A percentile compares a stretch with the other conserved stretches of the same genome.
These are phyloP conservation scores for Lottia gigantea DNA, from an alignment of 2,888 invertebrate species.

Conservation along the genomic window DNA sequence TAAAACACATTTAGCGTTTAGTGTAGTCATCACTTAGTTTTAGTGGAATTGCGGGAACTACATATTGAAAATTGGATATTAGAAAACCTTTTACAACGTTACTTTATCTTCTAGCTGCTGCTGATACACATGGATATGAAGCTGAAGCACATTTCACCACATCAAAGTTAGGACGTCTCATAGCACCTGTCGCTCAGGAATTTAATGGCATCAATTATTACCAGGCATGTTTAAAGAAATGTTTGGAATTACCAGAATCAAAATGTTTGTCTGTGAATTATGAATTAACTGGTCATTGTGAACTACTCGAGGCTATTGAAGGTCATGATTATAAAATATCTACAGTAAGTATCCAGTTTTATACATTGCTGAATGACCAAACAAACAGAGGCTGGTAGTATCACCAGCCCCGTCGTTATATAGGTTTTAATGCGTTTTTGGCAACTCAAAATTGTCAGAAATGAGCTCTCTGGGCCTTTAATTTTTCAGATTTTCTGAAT, in stretches of 20 bases:
- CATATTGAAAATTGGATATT: too few species aligned
- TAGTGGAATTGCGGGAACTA: too few species aligned
- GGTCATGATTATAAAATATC: conserved; percentile 34
- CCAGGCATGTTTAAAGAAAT: conserved; percentile 39
- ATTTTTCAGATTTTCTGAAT: too few species aligned
- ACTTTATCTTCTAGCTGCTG: conserved; percentile 13
- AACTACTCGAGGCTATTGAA: conserved; percentile 44
- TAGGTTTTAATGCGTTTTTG: too few species aligned
- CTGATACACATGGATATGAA: conserved; percentile 16
- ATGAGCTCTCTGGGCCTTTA: too few species aligned
- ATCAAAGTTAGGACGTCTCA: conserved; percentile 34
- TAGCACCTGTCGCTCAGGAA: conserved; percentile 21
- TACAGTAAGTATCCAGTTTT: conserved; percentile 16
- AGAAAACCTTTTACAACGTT: neutral
- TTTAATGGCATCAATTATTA: conserved; percentile 22
- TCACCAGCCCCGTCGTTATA: too few species aligned
- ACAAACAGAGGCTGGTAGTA: too few species aligned
- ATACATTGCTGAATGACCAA: neutral
- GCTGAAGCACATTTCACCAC: conserved; percentile 33
- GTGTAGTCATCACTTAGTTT: too few species aligned
- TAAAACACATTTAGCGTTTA: too few species aligned
- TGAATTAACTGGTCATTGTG: conserved; percentile 41
- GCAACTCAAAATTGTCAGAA: too few species aligned
- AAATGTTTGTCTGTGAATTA: conserved; percentile 52
- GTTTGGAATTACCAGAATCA: conserved; percentile 30